Evolutionary conservation across 2,797 vertebrate genomes (phyloP), one percentile per base, ranked within the genome.

Genomic region (Paedocypris micromegethes): DNA sequence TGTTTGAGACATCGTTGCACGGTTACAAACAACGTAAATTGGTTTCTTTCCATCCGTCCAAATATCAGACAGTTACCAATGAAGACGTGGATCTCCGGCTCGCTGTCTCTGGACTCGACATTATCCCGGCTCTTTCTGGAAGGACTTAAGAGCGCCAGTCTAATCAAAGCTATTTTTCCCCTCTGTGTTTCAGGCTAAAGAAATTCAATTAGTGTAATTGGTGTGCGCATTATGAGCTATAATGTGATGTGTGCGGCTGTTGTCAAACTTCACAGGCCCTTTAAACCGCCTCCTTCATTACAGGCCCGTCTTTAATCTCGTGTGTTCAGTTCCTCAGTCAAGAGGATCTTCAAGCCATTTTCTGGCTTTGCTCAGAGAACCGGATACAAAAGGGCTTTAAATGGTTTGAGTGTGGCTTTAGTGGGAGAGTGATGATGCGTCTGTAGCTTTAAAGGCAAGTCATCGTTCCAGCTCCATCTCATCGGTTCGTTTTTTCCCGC

Each of bases 171-270:
- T 73, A 75, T 83, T 79, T 68, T 63, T 75, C 65, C 68, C 72
- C 55, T 79, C 75, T 79, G 77, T 83, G 77, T 86, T 78, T 80
- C 79, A 70, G 82, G 81, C 87, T 83, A 84, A 86, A 83, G 78
- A 85, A 85, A 86, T 87, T 88, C 82, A 87, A 85, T 86, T 86
- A 86, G 83, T 78, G 80, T 88, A 88, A 88, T 84, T 88, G 86
- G 85, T 78, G 82, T 83, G 79, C 79, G 85, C 84, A 85, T 85
- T 86, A 84, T 79, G 70, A 75, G 79, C 77, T 80, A 80, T 83
- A 83, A 85, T 81, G 82, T 80, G 72, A 82, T 81, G 80, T 79
- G 80, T 73, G 79, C 74, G 64, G 62, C 78, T 84, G 81, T 86
- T 77, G 80, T 86, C 85, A 86, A 85, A 85, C 83, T 86, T 87